Evolutionary conservation across 2,888 invertebrate species (phyloP).

Genomic region (Frankliniella intonsa): DNA sequence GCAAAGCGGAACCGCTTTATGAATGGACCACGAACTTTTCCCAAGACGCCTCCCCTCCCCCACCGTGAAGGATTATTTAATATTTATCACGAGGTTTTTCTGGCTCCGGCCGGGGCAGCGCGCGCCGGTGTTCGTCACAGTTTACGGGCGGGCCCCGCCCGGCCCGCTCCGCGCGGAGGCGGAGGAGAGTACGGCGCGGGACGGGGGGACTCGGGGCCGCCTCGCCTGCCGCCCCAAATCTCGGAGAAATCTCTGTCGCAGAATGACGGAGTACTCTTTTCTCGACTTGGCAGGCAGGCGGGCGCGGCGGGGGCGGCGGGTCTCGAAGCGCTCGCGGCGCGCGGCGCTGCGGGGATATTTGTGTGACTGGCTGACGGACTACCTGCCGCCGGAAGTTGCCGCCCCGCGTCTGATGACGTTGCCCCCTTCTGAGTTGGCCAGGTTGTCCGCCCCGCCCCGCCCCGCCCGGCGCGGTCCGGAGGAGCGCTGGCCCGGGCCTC

Average conservation of each 20-base stretch:
- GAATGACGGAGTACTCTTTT: conserved; percentile 20
- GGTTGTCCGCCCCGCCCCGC: too few species aligned
- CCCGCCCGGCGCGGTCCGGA: too few species aligned
- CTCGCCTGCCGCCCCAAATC: background rate
- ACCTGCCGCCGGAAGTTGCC: too few species aligned
- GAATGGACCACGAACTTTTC: too few species aligned
- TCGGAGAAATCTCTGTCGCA: conserved; percentile 9
- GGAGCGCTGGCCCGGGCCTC: background rate
- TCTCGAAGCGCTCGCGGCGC: background rate
- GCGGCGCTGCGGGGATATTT: too few species aligned
- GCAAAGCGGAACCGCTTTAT: too few species aligned
- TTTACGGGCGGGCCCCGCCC: background rate
- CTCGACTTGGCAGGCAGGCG: background rate
- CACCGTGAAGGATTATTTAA: background rate
- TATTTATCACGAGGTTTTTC: background rate
- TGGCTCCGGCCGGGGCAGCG: background rate
- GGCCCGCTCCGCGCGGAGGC: background rate
- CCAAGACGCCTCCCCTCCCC: too few species aligned
- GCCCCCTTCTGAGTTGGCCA: too few species aligned
- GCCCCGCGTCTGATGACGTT: too few species aligned
- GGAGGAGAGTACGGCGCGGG: too few species aligned
- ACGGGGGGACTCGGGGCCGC: too few species aligned
- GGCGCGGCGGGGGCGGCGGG: background rate
- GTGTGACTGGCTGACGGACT: too few species aligned
- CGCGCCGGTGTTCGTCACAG: background rate